These are phyloP conservation scores for Alfaro cultratus DNA, from an alignment of 2,797 vertebrate genomes.

Conservation along the genomic window DNA sequence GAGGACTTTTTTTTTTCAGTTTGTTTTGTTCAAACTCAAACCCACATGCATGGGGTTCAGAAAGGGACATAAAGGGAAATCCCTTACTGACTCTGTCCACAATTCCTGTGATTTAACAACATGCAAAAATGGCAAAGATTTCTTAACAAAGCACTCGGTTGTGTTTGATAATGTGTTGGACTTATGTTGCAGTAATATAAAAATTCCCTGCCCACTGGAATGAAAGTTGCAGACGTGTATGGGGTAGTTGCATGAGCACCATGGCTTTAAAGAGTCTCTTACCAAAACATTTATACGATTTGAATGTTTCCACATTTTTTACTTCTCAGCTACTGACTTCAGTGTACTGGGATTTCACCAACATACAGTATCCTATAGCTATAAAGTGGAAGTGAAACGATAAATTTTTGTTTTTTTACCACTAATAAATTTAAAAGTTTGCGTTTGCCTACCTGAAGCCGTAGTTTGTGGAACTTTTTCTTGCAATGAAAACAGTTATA, in stretches of 20 bases:
- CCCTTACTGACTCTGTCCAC: background rate
- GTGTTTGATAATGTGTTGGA: background rate
- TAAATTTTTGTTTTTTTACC: background rate
- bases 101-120: background rate
- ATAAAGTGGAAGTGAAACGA: background rate
- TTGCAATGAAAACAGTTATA: background rate
- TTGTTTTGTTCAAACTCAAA: background rate
- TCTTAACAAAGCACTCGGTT: background rate
- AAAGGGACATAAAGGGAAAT: background rate
- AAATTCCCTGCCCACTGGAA: background rate
- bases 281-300: background rate
- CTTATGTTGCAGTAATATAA: background rate
- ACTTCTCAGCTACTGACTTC: too few species aligned
- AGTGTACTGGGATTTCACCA: background rate
- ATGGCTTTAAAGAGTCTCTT: background rate
- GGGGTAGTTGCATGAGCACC: background rate
- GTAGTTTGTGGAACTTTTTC: background rate
- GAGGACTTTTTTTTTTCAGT: constrained; percentile 46
- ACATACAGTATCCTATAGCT: background rate
- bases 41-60: background rate
- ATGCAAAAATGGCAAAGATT: background rate
- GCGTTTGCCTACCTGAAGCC: background rate
- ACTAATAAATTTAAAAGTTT: background rate
- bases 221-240: background rate
- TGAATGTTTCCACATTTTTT: background rate